Conservation (phyloP, 2,797 vertebrate genomes). For the Sparus aurata region DNA sequence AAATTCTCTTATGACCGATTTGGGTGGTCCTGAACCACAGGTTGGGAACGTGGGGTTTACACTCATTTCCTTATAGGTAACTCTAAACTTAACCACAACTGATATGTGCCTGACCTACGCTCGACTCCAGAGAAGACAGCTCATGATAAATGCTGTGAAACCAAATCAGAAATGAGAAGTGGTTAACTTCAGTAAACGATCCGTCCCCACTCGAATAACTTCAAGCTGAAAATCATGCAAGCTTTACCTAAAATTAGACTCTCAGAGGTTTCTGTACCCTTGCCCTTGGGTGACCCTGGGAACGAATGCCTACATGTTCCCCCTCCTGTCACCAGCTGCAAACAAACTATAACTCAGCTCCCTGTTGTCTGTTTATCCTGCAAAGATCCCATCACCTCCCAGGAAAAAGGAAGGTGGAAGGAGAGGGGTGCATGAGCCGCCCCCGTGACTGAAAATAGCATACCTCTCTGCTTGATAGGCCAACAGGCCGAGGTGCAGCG, state of each 20-base stretch:
- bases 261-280: constrained; percentile 25
- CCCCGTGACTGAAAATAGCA: constrained; percentile 59
- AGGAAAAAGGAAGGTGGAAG: constrained; percentile 41
- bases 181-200: constrained; percentile 13
- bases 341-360: constrained; percentile 50
- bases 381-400: constrained; percentile 57
- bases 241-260: constrained; percentile 46
- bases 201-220: background rate
- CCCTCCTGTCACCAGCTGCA: constrained; percentile 56
- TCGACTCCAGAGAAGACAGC: constrained; percentile 22
- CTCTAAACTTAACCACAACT: constrained; percentile 32
- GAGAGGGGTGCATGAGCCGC: constrained; percentile 39
- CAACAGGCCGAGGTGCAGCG: constrained; percentile 49
- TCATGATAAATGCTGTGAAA: constrained; percentile 32
- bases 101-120: constrained; percentile 27
- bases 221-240: constrained; percentile 28
- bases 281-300: constrained; percentile 56
- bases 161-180: constrained; percentile 16
- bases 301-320: constrained; percentile 30
- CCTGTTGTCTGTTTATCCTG: constrained; percentile 32
- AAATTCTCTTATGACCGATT: background rate
- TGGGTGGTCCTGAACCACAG: constrained; percentile 17
- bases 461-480: constrained; percentile 37
- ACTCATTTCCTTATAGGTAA: constrained; percentile 28
- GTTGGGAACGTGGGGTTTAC: constrained; percentile 8